These are phyloP conservation scores for Erythrolamprus reginae DNA, from an alignment of 2,113 vertebrate species.

Conservation along the genomic window DNA sequence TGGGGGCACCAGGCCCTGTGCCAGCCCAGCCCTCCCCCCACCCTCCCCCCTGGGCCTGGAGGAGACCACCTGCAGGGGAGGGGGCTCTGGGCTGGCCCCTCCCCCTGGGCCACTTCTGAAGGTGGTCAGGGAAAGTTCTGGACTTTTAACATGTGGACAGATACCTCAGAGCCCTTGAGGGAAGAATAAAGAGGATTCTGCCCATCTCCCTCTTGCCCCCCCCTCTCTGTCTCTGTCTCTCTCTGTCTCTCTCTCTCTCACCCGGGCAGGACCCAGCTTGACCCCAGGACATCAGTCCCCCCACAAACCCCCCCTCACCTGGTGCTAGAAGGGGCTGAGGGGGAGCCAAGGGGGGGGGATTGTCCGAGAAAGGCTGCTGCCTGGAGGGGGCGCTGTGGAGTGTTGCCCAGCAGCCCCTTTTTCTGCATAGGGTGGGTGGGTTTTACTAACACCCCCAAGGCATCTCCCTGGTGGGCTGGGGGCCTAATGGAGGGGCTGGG, in stretches of 20 bases:
- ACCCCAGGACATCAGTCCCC: too few relatives aligned
- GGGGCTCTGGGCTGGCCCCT: background rate
- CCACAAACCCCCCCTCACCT: rapidly evolving
- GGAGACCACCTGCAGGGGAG: background rate
- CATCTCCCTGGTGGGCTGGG: too few relatives aligned
- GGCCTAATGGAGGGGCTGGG: background rate
- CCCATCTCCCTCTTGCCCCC: too few relatives aligned
- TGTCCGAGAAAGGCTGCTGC: too few relatives aligned
- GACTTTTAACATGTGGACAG: background rate
- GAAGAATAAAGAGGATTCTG: background rate
- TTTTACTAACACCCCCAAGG: too few relatives aligned
- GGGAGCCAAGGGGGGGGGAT: too few relatives aligned
- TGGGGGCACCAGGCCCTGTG: too few relatives aligned
- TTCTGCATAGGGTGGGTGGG: background rate
- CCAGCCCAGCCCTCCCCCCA: background rate
- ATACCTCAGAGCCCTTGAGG: too few relatives aligned
- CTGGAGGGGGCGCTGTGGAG: background rate
- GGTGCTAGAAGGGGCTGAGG: background rate
- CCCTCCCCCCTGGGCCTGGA: too few relatives aligned
- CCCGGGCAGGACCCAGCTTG: too few relatives aligned
- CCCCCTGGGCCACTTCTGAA: background rate
- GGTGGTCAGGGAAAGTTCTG: background rate
- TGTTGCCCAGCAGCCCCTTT: background rate
- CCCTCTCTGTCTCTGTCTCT: too few relatives aligned
- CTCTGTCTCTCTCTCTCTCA: too few relatives aligned